These are phyloP conservation scores for Rhopalosiphum padi DNA, from an alignment of 1,140 invertebrate genomes.

Conservation along the genomic window DNA sequence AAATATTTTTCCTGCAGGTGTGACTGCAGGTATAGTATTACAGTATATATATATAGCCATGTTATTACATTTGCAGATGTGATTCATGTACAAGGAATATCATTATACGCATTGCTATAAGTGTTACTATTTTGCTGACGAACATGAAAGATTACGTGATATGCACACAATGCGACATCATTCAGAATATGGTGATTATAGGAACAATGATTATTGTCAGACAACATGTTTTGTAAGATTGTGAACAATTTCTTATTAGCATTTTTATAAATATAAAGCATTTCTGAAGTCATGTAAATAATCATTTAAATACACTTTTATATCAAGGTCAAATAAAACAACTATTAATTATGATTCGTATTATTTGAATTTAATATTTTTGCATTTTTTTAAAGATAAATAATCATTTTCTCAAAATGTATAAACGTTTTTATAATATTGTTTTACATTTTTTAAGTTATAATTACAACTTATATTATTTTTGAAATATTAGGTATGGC, in stretches of 20 bases:
- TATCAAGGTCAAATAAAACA: neutral
- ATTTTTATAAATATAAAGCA: constrained; percentile 38
- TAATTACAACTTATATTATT: neutral
- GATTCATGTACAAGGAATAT: constrained; percentile 41
- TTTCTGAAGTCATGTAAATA: neutral
- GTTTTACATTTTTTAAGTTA: neutral
- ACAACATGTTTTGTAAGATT: constrained; percentile 40
- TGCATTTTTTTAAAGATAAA: neutral
- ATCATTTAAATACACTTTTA: neutral
- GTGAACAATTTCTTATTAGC: constrained; percentile 29
- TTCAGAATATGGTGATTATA: constrained; percentile 46
- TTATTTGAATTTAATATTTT: neutral
- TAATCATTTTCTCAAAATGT: neutral
- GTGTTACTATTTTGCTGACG: constrained; percentile 55
- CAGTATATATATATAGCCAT: neutral
- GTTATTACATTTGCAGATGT: constrained; percentile 36
- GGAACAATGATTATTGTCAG: constrained; percentile 45
- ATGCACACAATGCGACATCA: constrained; percentile 46
- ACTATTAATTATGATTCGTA: neutral
- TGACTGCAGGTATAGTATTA: neutral
- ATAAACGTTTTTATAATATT: neutral
- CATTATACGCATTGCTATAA: constrained; percentile 26
- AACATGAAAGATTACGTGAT: constrained; percentile 53
- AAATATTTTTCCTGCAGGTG: constrained; percentile 44
- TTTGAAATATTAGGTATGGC: neutral